Evolutionary conservation across 2,888 invertebrate species (phyloP).

Genomic region (Noctua comes): DNA sequence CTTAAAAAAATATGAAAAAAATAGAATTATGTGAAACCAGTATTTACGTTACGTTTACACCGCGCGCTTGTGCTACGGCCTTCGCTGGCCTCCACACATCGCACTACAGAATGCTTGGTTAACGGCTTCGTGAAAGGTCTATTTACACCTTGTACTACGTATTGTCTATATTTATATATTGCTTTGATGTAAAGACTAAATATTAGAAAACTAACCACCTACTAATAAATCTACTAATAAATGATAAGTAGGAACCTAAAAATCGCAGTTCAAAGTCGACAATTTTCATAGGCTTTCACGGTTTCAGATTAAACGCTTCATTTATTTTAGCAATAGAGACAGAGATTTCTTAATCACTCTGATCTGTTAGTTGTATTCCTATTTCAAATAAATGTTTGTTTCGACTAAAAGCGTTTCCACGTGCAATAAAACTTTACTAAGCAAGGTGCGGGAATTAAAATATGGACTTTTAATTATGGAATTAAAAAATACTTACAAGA

Average conservation of each 20-base stretch:
- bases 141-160: no score
- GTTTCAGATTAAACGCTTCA: neutral
- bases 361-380: neutral
- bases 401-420: neutral
- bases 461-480: neutral
- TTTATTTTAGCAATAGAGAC: neutral
- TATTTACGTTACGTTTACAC: no score
- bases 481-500: slow-evolving; percentile 73
- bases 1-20: no score
- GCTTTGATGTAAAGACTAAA: neutral
- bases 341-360: neutral
- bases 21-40: no score
- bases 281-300: neutral
- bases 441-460: neutral
- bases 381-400: neutral
- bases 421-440: neutral
- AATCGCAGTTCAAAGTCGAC: neutral
- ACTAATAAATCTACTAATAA: neutral
- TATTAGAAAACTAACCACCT: neutral
- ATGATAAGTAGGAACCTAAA: no score
- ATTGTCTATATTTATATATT: neutral
- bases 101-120: no score
- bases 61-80: no score
- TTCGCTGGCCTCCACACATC: no score
- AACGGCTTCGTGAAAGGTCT: no score